These are phyloP conservation scores for Noctuana brunneofusca DNA, from an alignment of 2,888 invertebrate species.

Conservation along the genomic window DNA sequence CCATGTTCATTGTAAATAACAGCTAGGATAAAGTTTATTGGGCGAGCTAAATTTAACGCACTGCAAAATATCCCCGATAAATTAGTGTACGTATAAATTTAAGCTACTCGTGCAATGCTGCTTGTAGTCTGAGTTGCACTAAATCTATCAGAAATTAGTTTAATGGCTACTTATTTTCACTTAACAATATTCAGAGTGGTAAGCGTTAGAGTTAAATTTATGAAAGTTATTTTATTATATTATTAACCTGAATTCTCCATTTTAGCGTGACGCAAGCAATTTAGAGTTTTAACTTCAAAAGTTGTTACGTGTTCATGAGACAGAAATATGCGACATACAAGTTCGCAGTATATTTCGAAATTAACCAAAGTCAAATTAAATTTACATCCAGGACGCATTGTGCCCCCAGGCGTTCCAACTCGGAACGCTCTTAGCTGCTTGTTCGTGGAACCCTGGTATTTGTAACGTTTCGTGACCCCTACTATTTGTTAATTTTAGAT, in stretches of 20 bases:
- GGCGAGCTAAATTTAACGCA: slow-evolving; percentile 22
- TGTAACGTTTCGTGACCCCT: slow-evolving; percentile 13
- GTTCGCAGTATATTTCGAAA: slow-evolving; percentile 32
- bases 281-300: slow-evolving; percentile 17
- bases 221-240: slow-evolving; percentile 4
- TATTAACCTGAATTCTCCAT: slow-evolving; percentile 1
- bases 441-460: slow-evolving; percentile 2
- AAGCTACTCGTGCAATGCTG: slow-evolving; percentile 3
- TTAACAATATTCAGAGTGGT: neutral
- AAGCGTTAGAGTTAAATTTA: too few relatives aligned
- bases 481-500: slow-evolving; percentile 1
- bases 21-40: slow-evolving; percentile 24
- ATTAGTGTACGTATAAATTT: slow-evolving; percentile 26
- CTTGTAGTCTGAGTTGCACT: slow-evolving; percentile 8
- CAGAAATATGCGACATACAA: slow-evolving; percentile 30
- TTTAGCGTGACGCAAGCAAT: slow-evolving; percentile 14
- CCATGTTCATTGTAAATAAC: slow-evolving; percentile 19
- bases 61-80: slow-evolving; percentile 21
- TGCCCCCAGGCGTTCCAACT: slow-evolving; percentile 16
- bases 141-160: slow-evolving; percentile 17
- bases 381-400: slow-evolving; percentile 32
- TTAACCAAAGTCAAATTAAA: slow-evolving; percentile 34
- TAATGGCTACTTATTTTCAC: neutral
- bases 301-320: slow-evolving; percentile 20
- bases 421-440: slow-evolving; percentile 21